These are phyloP conservation scores for Neelides folsomi DNA, from an alignment of 2,888 invertebrate genomes.

Conservation along the genomic window DNA sequence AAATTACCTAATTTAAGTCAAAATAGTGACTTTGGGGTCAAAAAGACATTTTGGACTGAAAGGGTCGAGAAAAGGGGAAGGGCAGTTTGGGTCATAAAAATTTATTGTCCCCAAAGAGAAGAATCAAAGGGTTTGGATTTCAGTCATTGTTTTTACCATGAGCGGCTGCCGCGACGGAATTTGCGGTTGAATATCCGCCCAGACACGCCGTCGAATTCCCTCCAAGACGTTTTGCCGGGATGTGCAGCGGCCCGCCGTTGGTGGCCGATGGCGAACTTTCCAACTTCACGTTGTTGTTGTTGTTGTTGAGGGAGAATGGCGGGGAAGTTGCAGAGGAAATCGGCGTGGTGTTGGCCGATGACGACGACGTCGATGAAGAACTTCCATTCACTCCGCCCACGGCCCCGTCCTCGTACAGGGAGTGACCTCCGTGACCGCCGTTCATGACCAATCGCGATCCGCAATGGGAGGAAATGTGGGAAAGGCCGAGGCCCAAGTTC, in stretches of 20 bases:
- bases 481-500: too few relatives aligned
- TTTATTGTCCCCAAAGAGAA: too few relatives aligned
- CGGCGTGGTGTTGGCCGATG: constrained; percentile 28
- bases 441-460: constrained; percentile 24
- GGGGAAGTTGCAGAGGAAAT: constrained; percentile 30
- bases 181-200: too few relatives aligned
- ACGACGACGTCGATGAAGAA: constrained; percentile 23
- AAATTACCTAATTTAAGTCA: too few relatives aligned
- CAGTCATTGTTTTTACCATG: too few relatives aligned
- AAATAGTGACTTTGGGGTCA: too few relatives aligned
- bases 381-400: constrained; percentile 19
- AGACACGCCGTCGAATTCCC: constrained; percentile 1
- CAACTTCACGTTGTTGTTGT: constrained; percentile 18
- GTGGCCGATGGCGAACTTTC: constrained; percentile 23
- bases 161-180: too few relatives aligned
- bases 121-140: too few relatives aligned
- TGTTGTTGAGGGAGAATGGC: constrained; percentile 24
- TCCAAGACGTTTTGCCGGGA: constrained; percentile 28
- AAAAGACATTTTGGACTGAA: too few relatives aligned
- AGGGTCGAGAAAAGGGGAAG: too few relatives aligned
- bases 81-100: too few relatives aligned
- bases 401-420: constrained; percentile 7
- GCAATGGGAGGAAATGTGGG: too few relatives aligned
- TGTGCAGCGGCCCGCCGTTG: constrained; percentile 26
- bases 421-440: constrained; percentile 29